A percentile compares a stretch with the other conserved stretches of the same genome.
phyloP scores from a whole-genome alignment of 2,113 vertebrate genomes.

The Pycnonotus jocosus region DNA sequence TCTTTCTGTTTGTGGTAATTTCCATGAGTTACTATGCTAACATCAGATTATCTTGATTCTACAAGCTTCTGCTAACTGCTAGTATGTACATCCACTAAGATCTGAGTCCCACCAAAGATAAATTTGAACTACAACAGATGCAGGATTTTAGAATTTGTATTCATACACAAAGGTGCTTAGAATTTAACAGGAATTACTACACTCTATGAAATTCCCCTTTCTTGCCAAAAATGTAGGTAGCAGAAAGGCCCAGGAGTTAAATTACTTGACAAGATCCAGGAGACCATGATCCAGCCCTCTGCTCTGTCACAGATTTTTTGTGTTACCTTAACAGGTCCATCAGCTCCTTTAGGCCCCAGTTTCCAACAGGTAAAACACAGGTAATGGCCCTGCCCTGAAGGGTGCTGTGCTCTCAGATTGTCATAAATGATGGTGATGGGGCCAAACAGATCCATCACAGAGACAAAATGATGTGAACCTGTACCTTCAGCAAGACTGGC shows the following conservation, averaged over 20 bases:
- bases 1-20: neutral
- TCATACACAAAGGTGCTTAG: neutral
- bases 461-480: neutral
- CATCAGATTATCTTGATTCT: neutral
- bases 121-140: neutral
- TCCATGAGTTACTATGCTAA: neutral
- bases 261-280: neutral
- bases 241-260: neutral
- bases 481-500: neutral
- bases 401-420: neutral
- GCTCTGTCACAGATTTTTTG: neutral
- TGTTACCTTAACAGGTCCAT: neutral
- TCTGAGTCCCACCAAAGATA: neutral
- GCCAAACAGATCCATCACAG: neutral
- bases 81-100: neutral
- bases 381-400: neutral
- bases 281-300: neutral
- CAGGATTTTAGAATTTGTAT: neutral
- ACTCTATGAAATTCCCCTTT: neutral
- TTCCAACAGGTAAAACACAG: neutral
- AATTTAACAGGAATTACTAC: neutral
- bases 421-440: neutral
- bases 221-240: neutral
- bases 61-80: neutral
- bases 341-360: neutral